A percentile compares a stretch with the other conserved stretches of the same genome.
These are phyloP conservation scores for Brachionus calyciflorus DNA, from an alignment of 1,140 invertebrate species.

Conservation along the genomic window DNA sequence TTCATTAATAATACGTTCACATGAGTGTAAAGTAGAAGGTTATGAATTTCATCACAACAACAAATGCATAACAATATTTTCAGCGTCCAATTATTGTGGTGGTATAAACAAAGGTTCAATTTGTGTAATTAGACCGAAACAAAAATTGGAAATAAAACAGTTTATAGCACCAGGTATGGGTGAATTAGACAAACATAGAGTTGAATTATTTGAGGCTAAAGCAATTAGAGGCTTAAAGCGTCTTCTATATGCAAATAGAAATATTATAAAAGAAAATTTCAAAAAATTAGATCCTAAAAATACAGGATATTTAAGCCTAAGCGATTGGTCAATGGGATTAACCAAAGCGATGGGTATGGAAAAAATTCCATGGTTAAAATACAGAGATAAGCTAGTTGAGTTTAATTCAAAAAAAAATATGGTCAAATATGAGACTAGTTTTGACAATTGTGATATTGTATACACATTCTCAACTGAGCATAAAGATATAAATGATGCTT, in stretches of 20 bases:
- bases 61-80: slow-evolving; percentile 84
- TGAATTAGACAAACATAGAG: slow-evolving; percentile 56
- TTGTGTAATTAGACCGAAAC: slow-evolving; percentile 68
- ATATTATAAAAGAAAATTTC: slow-evolving; percentile 71
- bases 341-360: slow-evolving; percentile 70
- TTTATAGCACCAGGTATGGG: slow-evolving; percentile 66
- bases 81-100: slow-evolving; percentile 89
- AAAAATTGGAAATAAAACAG: slow-evolving; percentile 64
- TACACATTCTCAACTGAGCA: slow-evolving; percentile 63
- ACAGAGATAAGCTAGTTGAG: slow-evolving; percentile 70
- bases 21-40: slow-evolving; percentile 86
- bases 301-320: slow-evolving; percentile 70
- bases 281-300: slow-evolving; percentile 68
- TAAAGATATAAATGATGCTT: slow-evolving; percentile 39
- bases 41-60: slow-evolving; percentile 80
- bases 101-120: slow-evolving; percentile 88
- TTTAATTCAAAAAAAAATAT: slow-evolving; percentile 64
- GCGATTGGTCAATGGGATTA: slow-evolving; percentile 75
- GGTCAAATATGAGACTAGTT: slow-evolving; percentile 73
- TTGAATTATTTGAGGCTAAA: slow-evolving; percentile 75
- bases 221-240: slow-evolving; percentile 74
- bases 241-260: slow-evolving; percentile 69
- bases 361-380: slow-evolving; percentile 78
- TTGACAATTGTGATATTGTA: slow-evolving; percentile 57
- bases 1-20: slow-evolving; percentile 75